Percentiles rank a stretch among this genome's conserved stretches.
phyloP scores from a whole-genome alignment of 2,113 vertebrate genomes.

The Sinocyclocheilus anophthalmus region DNA sequence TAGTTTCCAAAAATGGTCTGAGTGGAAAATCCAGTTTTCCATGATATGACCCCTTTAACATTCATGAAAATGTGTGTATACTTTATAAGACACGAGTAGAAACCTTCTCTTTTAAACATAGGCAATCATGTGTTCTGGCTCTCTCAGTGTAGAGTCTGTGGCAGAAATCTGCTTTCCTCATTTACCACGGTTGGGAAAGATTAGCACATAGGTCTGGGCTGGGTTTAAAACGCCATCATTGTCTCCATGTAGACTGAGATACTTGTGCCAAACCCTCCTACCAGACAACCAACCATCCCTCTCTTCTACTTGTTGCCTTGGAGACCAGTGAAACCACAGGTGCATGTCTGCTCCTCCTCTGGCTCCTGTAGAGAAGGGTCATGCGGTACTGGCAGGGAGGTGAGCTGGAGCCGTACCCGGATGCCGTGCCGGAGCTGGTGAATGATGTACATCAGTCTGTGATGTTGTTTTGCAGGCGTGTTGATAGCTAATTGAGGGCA shows the following conservation, averaged over 20 bases:
- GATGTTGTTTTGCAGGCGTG: background rate
- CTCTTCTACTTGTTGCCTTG: constrained; percentile 60
- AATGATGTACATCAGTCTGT: constrained; percentile 17
- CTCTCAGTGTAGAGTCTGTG: background rate
- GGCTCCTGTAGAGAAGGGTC: background rate
- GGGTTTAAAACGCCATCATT: background rate
- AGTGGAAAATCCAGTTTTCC: constrained; percentile 10
- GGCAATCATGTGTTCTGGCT: background rate
- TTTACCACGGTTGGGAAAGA: constrained; percentile 22
- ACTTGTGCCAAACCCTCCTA: constrained; percentile 13
- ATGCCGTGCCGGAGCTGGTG: constrained; percentile 55
- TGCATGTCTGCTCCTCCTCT: background rate
- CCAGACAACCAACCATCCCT: background rate
- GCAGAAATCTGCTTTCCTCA: constrained; percentile 22
- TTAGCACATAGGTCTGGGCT: constrained; percentile 16
- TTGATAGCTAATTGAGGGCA: constrained; percentile 17
- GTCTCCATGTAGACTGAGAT: constrained; percentile 34
- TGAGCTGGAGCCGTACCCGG: background rate
- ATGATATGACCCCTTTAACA: background rate
- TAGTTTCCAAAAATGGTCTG: background rate
- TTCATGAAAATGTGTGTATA: background rate
- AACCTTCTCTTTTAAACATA: background rate
- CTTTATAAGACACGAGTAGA: constrained; percentile 1
- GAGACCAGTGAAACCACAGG: constrained; percentile 62
- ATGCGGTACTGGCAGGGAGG: background rate